A percentile compares a stretch with the other conserved stretches of the same genome.
Conservation (phyloP, 2,113 vertebrate genomes). For the Trachemys scripta region DNA sequence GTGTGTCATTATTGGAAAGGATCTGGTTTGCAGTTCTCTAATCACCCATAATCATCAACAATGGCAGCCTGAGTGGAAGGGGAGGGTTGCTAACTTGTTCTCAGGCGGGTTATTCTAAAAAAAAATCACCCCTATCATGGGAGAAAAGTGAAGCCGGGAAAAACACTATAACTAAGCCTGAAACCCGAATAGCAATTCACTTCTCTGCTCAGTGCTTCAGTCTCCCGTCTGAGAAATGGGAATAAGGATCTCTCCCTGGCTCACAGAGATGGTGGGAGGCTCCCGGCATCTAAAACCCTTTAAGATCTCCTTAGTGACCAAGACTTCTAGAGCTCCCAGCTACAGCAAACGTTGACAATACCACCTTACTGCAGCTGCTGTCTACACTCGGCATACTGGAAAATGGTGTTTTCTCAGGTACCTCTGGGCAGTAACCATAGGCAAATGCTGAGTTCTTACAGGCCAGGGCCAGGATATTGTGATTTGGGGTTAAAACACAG, state of each 20-base stretch:
- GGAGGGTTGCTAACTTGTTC: too few species aligned
- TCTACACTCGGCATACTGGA: background rate
- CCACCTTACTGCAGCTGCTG: background rate
- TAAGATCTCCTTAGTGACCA: background rate
- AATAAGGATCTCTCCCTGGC: too few species aligned
- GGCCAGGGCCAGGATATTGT: background rate
- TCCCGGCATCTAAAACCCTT: background rate
- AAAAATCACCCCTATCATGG: background rate
- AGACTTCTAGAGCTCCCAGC: background rate
- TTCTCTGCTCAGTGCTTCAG: background rate
- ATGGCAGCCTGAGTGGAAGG: too few species aligned
- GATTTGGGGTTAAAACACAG: background rate
- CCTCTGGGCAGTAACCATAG: background rate
- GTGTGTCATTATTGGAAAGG: background rate
- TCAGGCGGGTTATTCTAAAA: background rate
- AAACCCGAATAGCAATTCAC: background rate
- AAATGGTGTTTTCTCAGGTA: background rate
- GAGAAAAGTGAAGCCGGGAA: background rate
- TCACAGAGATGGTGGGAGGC: background rate
- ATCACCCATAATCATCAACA: background rate
- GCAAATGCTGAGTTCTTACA: background rate
- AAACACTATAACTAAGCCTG: background rate
- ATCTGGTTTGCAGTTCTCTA: background rate
- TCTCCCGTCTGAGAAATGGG: background rate
- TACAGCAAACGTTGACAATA: background rate